Evolutionary conservation across 2,888 invertebrate species (phyloP).

Genomic region (Drosophila maculinotata): DNA sequence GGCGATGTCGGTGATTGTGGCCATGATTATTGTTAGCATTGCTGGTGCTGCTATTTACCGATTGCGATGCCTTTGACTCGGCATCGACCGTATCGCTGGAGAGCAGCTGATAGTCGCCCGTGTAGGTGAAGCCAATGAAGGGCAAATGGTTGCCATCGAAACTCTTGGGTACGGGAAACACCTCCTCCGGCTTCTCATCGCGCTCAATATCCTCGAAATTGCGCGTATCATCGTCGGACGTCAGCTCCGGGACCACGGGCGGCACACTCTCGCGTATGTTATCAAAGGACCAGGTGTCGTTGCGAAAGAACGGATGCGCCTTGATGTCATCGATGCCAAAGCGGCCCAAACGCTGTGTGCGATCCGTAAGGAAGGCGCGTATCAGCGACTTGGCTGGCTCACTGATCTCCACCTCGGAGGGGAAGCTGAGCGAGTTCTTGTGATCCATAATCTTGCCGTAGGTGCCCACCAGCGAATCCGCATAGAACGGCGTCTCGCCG

Average conservation of each 20-base stretch:
- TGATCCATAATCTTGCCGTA: conserved; percentile 99
- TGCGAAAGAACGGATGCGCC: conserved; percentile 96
- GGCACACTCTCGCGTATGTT: conserved; percentile 97
- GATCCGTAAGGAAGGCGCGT: conserved; percentile 96
- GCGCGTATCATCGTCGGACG: conserved; percentile 98
- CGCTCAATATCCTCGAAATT: conserved; percentile 99
- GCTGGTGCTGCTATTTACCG: conserved; percentile 42
- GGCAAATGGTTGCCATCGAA: conserved; percentile 99
- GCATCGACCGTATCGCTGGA: conserved; percentile 88
- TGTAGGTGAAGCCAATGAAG: conserved; percentile 99
- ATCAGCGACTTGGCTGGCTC: conserved; percentile 95
- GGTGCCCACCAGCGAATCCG: conserved; percentile 98
- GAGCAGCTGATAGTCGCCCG: conserved; percentile 93
- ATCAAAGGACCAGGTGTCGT: conserved; percentile 99
- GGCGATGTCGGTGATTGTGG: conserved; percentile 84
- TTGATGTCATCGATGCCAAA: conserved; percentile 98
- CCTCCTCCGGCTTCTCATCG: conserved; percentile 96
- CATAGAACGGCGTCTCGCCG: conserved; percentile 99
- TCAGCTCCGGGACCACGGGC: conserved; percentile 97
- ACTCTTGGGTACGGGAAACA: conserved; percentile 97
- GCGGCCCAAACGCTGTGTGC: conserved; percentile 94
- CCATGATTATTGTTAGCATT: conserved; percentile 70
- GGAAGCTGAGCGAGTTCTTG: conserved; percentile 97
- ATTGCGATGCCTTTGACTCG: conserved; percentile 86
- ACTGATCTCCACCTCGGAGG: conserved; percentile 97